Conservation (phyloP, 2,113 vertebrate species). For the Phyllostomus discolor region DNA sequence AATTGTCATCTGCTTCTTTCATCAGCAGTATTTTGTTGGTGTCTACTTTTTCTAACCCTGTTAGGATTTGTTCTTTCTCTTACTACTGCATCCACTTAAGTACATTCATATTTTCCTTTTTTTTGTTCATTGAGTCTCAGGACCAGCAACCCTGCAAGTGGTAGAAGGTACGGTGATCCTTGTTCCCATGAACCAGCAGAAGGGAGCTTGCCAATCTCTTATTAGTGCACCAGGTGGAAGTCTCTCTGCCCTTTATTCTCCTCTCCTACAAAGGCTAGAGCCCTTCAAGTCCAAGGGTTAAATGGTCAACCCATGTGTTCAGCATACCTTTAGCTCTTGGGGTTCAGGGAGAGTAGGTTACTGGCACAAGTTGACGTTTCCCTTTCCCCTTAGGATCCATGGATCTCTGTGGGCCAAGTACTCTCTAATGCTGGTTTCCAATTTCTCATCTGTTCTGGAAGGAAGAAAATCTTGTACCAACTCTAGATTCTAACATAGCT, state of each 20-base stretch:
- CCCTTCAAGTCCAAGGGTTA: not conserved
- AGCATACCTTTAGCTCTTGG: not conserved
- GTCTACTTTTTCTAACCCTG: not conserved
- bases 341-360: not conserved
- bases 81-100: not conserved
- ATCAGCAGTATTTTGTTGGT: conserved; percentile 25
- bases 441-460: not conserved
- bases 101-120: not conserved
- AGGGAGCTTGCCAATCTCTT: not conserved
- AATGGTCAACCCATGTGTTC: not conserved
- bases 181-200: not conserved
- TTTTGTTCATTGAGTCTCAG: not conserved
- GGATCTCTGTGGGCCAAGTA: not conserved
- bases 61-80: conserved; percentile 23
- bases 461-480: not conserved
- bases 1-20: not conserved
- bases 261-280: not conserved
- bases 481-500: conserved; percentile 6
- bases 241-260: not conserved
- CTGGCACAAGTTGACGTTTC: not conserved
- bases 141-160: not conserved
- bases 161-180: not conserved
- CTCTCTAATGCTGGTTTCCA: not conserved
- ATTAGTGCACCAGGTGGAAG: not conserved
- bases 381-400: not conserved